phyloP scores from a whole-genome alignment of 2,797 vertebrate species.

The Lateolabrax maculatus region DNA sequence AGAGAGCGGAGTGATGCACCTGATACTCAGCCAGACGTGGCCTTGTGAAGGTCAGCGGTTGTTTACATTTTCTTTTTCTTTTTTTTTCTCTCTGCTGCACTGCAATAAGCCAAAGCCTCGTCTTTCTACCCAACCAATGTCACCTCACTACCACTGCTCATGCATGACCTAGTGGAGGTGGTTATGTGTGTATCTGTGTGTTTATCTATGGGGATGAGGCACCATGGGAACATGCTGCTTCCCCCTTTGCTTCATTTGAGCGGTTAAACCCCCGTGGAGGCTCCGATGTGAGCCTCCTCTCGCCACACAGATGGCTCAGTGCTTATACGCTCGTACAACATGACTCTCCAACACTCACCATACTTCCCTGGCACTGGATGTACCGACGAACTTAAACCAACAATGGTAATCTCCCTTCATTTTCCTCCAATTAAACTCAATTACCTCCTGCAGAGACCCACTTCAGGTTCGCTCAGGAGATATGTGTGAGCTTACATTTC shows the following conservation, averaged over 20 bases:
- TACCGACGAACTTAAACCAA: conserved; percentile 21
- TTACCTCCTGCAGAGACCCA: conserved; percentile 43
- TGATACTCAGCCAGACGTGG: not conserved
- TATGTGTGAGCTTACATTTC: conserved; percentile 28
- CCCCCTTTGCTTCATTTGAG: conserved; percentile 57
- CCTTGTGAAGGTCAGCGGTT: conserved; percentile 39
- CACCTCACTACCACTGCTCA: conserved; percentile 11
- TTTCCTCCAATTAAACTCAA: conserved; percentile 61
- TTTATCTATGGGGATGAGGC: conserved; percentile 28
- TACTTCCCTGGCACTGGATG: conserved; percentile 35
- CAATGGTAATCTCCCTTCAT: conserved; percentile 45
- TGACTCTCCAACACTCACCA: conserved; percentile 5
- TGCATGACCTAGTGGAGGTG: conserved; percentile 9
- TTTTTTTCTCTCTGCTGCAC: conserved; percentile 29
- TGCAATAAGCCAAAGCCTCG: not conserved
- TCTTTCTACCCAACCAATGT: conserved; percentile 30
- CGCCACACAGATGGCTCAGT: conserved; percentile 45
- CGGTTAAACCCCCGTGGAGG: conserved; percentile 11
- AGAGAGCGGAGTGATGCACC: not conserved
- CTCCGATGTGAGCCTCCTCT: conserved; percentile 23
- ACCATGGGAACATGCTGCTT: conserved; percentile 31
- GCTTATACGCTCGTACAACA: conserved; percentile 23
- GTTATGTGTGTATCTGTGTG: conserved; percentile 2
- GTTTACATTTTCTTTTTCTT: conserved; percentile 21
- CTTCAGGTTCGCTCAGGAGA: conserved; percentile 38